These are phyloP conservation scores for Calyptommatus sinebrachiatus DNA, from an alignment of 2,113 vertebrate genomes.

Conservation along the genomic window DNA sequence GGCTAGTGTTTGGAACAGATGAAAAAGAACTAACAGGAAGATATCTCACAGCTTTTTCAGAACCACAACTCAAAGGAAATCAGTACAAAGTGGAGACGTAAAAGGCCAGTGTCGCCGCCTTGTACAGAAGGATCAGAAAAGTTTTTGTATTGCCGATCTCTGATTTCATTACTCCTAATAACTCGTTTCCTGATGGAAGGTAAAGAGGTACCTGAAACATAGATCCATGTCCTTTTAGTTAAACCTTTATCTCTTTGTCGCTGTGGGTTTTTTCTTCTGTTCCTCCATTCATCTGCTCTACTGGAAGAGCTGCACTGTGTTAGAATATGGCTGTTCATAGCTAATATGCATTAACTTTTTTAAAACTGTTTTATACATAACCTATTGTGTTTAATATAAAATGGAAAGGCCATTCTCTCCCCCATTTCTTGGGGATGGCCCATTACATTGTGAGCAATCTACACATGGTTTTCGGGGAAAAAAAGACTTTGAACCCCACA, in stretches of 20 bases:
- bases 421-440: constrained; percentile 70
- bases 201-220: constrained; percentile 70
- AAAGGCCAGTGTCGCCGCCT: constrained; percentile 62
- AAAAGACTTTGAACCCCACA: constrained; percentile 71
- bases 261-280: constrained; percentile 59
- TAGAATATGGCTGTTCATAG: constrained; percentile 73
- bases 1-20: constrained; percentile 70
- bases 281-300: constrained; percentile 71
- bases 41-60: constrained; percentile 69
- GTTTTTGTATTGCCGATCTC: constrained; percentile 71
- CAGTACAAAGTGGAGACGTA: constrained; percentile 71
- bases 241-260: constrained; percentile 75
- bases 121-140: constrained; percentile 71
- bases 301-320: constrained; percentile 70
- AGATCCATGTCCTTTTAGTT: constrained; percentile 70
- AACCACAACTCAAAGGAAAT: constrained; percentile 70
- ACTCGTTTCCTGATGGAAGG: constrained; percentile 69
- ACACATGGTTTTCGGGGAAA: constrained; percentile 67
- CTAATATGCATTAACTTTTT: constrained; percentile 76
- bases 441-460: constrained; percentile 76
- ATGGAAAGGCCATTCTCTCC: constrained; percentile 66
- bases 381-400: constrained; percentile 74
- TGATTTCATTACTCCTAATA: constrained; percentile 74
- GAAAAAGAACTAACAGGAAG: constrained; percentile 73
- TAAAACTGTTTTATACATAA: constrained; percentile 73